A percentile compares a stretch with the other conserved stretches of the same genome.
Conservation (phyloP, 2,888 invertebrate species). For the Argyresthia albistria region DNA sequence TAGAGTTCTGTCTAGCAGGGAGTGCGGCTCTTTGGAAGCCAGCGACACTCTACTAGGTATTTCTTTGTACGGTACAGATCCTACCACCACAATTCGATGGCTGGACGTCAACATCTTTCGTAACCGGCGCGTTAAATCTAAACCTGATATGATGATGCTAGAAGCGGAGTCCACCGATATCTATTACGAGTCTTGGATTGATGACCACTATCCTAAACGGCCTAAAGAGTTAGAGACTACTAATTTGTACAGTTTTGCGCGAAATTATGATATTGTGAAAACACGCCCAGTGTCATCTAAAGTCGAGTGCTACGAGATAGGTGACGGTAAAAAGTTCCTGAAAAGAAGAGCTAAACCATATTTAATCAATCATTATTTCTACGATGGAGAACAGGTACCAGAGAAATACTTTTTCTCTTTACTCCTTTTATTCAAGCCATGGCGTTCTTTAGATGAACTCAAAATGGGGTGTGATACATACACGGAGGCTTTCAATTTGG, state of each 20-base stretch:
- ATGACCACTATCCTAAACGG: slow-evolving; percentile 19
- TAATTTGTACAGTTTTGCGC: slow-evolving; percentile 8
- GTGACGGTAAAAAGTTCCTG: slow-evolving; percentile 10
- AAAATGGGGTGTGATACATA: slow-evolving; percentile 14
- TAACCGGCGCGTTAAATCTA: slow-evolving; percentile 18
- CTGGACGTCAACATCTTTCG: slow-evolving; percentile 19
- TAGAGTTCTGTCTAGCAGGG: slow-evolving; percentile 20
- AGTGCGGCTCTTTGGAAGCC: slow-evolving; percentile 29
- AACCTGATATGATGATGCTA: slow-evolving; percentile 16
- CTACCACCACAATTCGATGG: slow-evolving; percentile 26
- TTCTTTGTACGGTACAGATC: slow-evolving; percentile 24
- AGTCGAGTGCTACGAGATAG: slow-evolving; percentile 9
- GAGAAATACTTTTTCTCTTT: slow-evolving; percentile 20
- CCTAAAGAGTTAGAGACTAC: slow-evolving; percentile 17
- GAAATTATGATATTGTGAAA: slow-evolving; percentile 10
- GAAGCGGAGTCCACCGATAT: slow-evolving; percentile 18
- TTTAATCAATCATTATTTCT: slow-evolving; percentile 21
- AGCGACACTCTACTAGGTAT: slow-evolving; percentile 23
- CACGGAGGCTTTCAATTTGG: slow-evolving; percentile 14
- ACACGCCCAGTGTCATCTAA: slow-evolving; percentile 8
- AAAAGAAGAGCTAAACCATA: slow-evolving; percentile 18
- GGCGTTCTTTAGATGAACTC: slow-evolving; percentile 16
- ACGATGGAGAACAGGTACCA: slow-evolving; percentile 16
- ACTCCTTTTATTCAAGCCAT: slow-evolving; percentile 18
- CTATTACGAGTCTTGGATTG: slow-evolving; percentile 19